Conservation (phyloP, 2,888 invertebrate species). For the Drosophila testacea region DNA sequence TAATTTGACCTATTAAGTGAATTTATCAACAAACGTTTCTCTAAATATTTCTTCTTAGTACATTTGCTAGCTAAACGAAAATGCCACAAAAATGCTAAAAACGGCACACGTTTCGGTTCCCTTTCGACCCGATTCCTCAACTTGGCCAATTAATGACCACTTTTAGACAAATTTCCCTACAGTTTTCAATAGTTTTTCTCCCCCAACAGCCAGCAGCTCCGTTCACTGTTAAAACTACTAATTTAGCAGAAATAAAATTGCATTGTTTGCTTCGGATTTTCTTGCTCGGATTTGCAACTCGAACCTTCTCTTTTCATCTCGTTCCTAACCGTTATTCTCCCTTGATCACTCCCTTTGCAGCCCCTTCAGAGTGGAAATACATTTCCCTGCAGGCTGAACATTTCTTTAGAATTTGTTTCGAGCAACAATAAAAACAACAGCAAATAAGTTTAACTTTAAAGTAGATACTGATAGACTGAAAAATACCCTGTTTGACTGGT, state of each 20-base stretch:
- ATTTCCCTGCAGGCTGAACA: conserved; percentile 63
- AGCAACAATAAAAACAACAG: conserved; percentile 13
- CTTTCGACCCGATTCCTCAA: background rate
- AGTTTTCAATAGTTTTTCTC: conserved; percentile 27
- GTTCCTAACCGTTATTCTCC: background rate
- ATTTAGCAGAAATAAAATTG: conserved; percentile 64
- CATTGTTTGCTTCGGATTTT: conserved; percentile 58
- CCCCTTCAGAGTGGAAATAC: conserved; percentile 31
- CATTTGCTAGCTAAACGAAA: background rate
- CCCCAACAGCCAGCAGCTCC: background rate
- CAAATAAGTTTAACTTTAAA: background rate
- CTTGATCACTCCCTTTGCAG: background rate
- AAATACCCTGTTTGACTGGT: background rate
- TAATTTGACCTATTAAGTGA: too few relatives aligned
- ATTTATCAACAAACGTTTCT: background rate
- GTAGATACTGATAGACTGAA: background rate
- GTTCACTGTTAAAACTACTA: conserved; percentile 48
- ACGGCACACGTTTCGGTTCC: background rate
- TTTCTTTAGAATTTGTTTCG: conserved; percentile 61
- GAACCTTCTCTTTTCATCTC: background rate
- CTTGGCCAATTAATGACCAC: conserved; percentile 65
- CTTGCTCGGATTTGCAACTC: conserved; percentile 9
- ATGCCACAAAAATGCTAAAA: conserved; percentile 23
- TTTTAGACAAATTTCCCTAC: conserved; percentile 55
- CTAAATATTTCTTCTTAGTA: background rate